A percentile compares a stretch with the other conserved stretches of the same genome.
Conservation (phyloP, 2,888 invertebrate genomes). For the Cataglyphis altisquamis region DNA sequence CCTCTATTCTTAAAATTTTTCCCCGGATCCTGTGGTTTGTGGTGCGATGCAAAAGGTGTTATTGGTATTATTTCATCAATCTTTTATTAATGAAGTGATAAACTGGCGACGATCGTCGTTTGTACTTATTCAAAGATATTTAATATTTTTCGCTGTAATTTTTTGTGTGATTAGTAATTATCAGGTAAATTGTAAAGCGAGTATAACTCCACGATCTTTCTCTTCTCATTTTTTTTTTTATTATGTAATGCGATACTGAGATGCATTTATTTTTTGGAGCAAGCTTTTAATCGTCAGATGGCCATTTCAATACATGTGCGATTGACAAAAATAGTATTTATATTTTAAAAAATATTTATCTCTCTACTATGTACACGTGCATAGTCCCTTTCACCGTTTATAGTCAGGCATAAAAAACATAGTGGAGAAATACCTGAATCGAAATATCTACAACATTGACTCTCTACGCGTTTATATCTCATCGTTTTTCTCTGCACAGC, state of each 20-base stretch:
- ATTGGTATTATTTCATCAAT: neutral
- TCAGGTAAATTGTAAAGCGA: neutral
- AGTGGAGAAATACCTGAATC: slow-evolving; percentile 51
- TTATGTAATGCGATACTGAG: neutral
- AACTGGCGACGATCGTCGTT: neutral
- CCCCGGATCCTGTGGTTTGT: neutral
- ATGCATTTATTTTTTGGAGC: neutral
- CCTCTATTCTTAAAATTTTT: slow-evolving; percentile 45
- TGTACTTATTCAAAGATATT: neutral
- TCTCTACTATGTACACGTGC: neutral
- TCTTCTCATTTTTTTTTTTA: neutral
- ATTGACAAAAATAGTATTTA: neutral
- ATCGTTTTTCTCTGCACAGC: slow-evolving; percentile 48
- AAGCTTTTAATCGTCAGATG: neutral
- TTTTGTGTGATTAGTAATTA: neutral
- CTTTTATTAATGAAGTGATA: neutral
- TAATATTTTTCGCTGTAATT: neutral
- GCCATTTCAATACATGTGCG: neutral
- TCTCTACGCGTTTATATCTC: slow-evolving; percentile 27
- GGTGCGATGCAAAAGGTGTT: neutral
- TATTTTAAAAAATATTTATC: neutral
- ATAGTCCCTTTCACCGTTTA: neutral
- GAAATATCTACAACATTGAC: slow-evolving; percentile 39
- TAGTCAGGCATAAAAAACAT: slow-evolving; percentile 11
- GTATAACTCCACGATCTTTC: neutral